Base-by-base conservation (phyloP, 64 coral and sea anemone genomes). In the Montipora sp. region DNA sequence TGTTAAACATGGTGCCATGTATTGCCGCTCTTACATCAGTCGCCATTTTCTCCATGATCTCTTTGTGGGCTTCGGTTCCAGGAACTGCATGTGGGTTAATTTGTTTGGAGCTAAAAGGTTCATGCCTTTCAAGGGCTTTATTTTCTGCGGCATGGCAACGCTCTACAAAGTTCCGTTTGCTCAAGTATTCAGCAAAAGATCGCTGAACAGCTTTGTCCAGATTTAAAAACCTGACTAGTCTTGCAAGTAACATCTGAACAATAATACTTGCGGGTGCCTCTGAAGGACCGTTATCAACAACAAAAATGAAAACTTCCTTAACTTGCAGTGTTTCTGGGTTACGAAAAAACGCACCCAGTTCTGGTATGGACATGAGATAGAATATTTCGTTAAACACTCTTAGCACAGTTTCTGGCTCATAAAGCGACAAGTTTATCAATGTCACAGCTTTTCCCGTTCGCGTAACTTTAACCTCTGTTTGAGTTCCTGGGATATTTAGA, bases 41-140 rank as follows among this genome's bases (percentile, higher is more conserved):
- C 43, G 92, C 91, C 92, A 94, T 89, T 73, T 58, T 82, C 74
- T 94, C 85, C 92, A 94, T 88, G 57, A 89, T 94, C 72, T 94
- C 84, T 49, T 81, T 60, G 20, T 94, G 92, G 48, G 80, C 67
- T 80, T 80, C 24, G 19, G 46, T 94, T 7, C 79, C 78, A 36
- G 87, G 77, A 61, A 84, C 60, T 44, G 87, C 85, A 74, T 70
- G 48, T 24, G 59, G 20, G 48, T 88, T 46, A 21, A 94, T 79
- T 77, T 83, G 48, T 74, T 89, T 82, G 23, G 77, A 83, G 55
- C 77, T 57, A 18, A 94, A 89, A 77, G 58, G 48, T 18, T 80
- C 87, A 75, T 94, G 92, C 7, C 73, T 73, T 49, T 78, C 80
- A 10, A 94, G 43, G 36, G 71, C 71, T 18, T 77, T 48, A 44